These are phyloP conservation scores for Aethina tumida DNA, from an alignment of 1,140 invertebrate genomes.

Conservation along the genomic window DNA sequence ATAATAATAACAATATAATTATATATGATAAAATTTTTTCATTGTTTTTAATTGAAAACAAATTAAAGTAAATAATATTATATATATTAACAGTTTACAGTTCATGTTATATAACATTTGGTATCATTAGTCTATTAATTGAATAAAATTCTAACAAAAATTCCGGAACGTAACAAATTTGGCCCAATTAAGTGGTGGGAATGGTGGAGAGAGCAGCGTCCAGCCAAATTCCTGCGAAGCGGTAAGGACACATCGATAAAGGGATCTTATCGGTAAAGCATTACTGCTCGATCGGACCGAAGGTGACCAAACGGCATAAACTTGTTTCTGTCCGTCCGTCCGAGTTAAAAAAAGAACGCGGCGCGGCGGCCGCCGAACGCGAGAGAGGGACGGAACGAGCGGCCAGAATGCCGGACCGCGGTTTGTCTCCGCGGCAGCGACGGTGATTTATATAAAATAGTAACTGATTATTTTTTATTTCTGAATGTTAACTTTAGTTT, in stretches of 20 bases:
- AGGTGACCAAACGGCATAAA: conserved; percentile 10
- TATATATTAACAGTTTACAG: too few species aligned
- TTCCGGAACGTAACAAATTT: conserved; percentile 14
- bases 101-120: too few species aligned
- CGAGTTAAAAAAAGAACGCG: conserved; percentile 1
- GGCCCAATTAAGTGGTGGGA: conserved; percentile 16
- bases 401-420: conserved; percentile 15
- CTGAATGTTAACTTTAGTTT: conserved; percentile 37
- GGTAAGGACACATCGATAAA: conserved; percentile 13
- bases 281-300: conserved; percentile 9
- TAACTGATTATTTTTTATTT: conserved; percentile 38
- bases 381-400: conserved; percentile 7
- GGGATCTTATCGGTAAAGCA: conserved; percentile 12
- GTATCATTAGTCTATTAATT: too few species aligned
- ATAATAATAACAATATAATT: too few species aligned
- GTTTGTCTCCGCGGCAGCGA: conserved; percentile 9
- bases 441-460: conserved; percentile 36
- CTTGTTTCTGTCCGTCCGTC: conserved; percentile 7
- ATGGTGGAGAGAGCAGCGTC: conserved; percentile 5
- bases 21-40: too few species aligned
- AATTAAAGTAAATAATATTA: too few species aligned
- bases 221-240: conserved; percentile 12
- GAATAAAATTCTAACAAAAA: too few species aligned
- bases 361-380: background rate
- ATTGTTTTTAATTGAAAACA: too few species aligned